phyloP scores from a whole-genome alignment of 2,113 vertebrate species.

The Alectura lathami region DNA sequence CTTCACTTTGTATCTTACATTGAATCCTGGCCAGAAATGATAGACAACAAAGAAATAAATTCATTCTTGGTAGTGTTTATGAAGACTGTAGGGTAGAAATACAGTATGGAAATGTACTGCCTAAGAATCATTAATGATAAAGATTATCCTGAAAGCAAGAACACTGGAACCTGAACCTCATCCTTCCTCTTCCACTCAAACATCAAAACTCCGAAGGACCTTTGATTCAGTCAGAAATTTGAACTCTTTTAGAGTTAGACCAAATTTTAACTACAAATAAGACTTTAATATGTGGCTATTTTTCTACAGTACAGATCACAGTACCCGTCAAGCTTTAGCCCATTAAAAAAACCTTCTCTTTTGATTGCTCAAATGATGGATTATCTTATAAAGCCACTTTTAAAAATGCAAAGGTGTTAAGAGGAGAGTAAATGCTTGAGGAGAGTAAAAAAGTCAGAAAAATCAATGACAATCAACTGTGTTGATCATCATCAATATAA shows the following conservation, averaged over 20 bases:
- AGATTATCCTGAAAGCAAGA: background rate
- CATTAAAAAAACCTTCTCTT: background rate
- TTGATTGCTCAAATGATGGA: background rate
- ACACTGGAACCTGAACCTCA: background rate
- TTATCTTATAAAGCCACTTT: background rate
- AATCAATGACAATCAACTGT: background rate
- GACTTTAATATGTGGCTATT: background rate
- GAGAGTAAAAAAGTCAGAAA: background rate
- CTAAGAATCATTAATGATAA: background rate
- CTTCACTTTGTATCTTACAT: background rate
- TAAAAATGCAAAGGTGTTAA: background rate
- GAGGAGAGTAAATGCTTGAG: background rate
- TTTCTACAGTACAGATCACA: conserved; percentile 1
- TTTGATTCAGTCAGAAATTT: background rate
- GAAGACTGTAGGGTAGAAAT: background rate
- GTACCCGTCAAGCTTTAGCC: background rate
- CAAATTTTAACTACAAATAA: conserved; percentile 9
- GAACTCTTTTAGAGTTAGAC: background rate
- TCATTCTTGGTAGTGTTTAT: conserved; percentile 49
- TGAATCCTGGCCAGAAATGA: conserved; percentile 33
- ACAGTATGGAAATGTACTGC: background rate
- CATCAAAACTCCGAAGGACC: background rate
- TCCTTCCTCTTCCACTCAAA: background rate
- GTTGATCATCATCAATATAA: background rate
- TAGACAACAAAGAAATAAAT: conserved; percentile 38